Percentiles rank a stretch among this genome's conserved stretches.
Evolutionary conservation across 2,113 vertebrate genomes (phyloP).

Genomic region (Callipepla squamata): DNA sequence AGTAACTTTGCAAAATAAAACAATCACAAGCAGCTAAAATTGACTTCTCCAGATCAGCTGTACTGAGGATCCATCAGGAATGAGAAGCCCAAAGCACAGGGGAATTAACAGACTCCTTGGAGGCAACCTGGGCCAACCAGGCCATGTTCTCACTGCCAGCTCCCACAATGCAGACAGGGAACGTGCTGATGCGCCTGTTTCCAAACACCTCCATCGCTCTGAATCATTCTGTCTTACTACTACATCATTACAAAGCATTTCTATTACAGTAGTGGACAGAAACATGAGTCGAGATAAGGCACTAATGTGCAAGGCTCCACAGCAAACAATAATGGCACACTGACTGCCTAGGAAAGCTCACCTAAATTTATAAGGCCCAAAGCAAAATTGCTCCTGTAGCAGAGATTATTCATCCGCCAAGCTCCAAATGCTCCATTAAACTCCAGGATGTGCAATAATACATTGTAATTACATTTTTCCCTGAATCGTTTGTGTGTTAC

Average conservation of each 20-base stretch:
- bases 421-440: background rate
- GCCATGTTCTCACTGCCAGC: background rate
- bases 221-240: background rate
- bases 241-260: background rate
- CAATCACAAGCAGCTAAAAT: background rate
- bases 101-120: background rate
- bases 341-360: background rate
- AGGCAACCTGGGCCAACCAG: background rate
- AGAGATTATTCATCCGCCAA: conserved; percentile 9
- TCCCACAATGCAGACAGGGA: background rate
- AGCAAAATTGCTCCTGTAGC: background rate
- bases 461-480: background rate
- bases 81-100: background rate
- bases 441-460: background rate
- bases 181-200: background rate
- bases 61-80: background rate
- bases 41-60: background rate
- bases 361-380: background rate
- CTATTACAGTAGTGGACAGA: background rate
- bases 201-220: background rate
- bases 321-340: background rate
- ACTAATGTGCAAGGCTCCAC: background rate
- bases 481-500: background rate
- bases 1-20: background rate
- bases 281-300: background rate